Evolutionary conservation across 2,113 vertebrate genomes (phyloP).

Genomic region (Nannospalax galili): DNA sequence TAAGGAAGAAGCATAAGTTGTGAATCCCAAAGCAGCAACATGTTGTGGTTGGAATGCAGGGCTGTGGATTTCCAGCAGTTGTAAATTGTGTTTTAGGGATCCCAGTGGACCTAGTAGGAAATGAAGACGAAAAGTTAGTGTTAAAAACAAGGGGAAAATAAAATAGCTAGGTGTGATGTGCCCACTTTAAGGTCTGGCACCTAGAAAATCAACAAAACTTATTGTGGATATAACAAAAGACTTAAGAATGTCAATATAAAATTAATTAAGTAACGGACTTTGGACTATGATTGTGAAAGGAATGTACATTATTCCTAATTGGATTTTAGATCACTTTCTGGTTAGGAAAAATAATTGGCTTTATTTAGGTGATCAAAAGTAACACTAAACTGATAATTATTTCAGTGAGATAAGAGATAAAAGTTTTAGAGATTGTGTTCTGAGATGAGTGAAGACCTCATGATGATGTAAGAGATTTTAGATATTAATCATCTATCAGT

Average conservation of each 20-base stretch:
- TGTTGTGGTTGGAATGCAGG: conserved; percentile 81
- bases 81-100: conserved; percentile 86
- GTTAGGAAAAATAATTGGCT: neutral
- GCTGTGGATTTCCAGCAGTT: conserved; percentile 81
- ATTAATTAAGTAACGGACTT: neutral
- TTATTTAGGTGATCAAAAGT: neutral
- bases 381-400: conserved; percentile 39
- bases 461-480: neutral
- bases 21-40: conserved; percentile 86
- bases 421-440: neutral
- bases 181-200: conserved; percentile 48
- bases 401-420: neutral
- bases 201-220: conserved; percentile 48
- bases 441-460: neutral
- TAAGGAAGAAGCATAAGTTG: conserved; percentile 84
- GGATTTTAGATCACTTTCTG: neutral
- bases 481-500: neutral
- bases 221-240: neutral
- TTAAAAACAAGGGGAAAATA: conserved; percentile 79
- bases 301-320: conserved; percentile 27
- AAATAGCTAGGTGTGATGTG: conserved; percentile 64
- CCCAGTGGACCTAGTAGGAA: conserved; percentile 79
- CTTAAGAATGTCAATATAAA: neutral
- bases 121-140: conserved; percentile 79
- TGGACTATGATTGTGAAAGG: neutral